These are phyloP conservation scores for Scaptomyza polygonia DNA, from an alignment of 2,888 invertebrate genomes.

Conservation along the genomic window DNA sequence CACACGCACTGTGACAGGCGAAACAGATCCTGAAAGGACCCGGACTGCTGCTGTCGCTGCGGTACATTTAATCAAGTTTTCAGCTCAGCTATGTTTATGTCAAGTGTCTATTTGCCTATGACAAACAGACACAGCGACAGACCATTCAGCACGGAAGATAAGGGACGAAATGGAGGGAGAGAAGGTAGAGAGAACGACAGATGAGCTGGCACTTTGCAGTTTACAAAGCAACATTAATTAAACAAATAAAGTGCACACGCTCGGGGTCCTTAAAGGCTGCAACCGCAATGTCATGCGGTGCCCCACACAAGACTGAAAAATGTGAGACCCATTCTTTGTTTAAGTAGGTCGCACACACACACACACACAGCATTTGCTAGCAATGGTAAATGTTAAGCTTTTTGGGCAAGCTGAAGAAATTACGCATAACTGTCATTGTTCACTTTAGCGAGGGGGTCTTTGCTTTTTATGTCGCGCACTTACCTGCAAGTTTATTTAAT, in stretches of 20 bases:
- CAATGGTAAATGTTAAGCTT: slow-evolving; percentile 44
- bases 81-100: slow-evolving; percentile 77
- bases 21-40: slow-evolving; percentile 44
- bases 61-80: slow-evolving; percentile 79
- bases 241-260: slow-evolving; percentile 76
- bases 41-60: slow-evolving; percentile 52
- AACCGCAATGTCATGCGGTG: slow-evolving; percentile 56
- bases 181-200: slow-evolving; percentile 14
- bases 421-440: slow-evolving; percentile 72
- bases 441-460: slow-evolving; percentile 18
- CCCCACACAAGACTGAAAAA: slow-evolving; percentile 47
- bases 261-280: slow-evolving; percentile 52
- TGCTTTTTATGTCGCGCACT: slow-evolving; percentile 38
- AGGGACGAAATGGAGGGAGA: neutral
- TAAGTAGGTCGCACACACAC: slow-evolving; percentile 33
- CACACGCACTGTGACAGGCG: slow-evolving; percentile 72
- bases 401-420: slow-evolving; percentile 33
- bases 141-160: neutral
- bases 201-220: slow-evolving; percentile 68
- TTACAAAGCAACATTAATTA: slow-evolving; percentile 77
- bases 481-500: slow-evolving; percentile 74
- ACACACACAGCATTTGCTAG: slow-evolving; percentile 28
- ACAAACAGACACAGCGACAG: slow-evolving; percentile 65
- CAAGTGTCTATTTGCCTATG: slow-evolving; percentile 80
- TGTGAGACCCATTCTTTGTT: slow-evolving; percentile 45